Evolutionary conservation across 2,113 vertebrate genomes (phyloP).

Genomic region (Phalacrocorax brasilianus): DNA sequence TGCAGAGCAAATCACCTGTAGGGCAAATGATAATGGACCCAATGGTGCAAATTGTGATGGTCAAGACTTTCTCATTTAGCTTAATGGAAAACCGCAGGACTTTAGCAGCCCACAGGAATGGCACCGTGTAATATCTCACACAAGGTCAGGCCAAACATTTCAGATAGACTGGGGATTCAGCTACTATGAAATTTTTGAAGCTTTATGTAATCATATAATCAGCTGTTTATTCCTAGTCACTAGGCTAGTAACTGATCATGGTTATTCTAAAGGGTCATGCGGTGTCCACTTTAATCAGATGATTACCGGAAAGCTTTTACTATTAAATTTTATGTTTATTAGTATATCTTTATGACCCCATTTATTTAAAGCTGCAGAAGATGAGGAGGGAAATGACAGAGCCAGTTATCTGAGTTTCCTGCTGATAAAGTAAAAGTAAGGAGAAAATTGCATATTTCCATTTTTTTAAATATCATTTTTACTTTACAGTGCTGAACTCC

Average conservation of each 20-base stretch:
- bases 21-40: slow-evolving; percentile 31
- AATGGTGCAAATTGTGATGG: slow-evolving; percentile 21
- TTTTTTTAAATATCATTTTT: neutral
- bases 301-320: neutral
- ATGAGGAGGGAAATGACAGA: neutral
- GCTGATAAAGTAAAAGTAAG: neutral
- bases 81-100: slow-evolving; percentile 44
- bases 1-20: slow-evolving; percentile 19
- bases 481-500: neutral
- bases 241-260: neutral
- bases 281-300: neutral
- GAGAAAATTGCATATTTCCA: neutral
- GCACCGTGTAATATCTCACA: neutral
- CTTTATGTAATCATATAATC: neutral
- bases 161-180: neutral
- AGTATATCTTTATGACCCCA: neutral
- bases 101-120: neutral
- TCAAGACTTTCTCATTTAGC: slow-evolving; percentile 37
- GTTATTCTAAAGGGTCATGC: neutral
- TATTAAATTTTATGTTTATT: neutral
- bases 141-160: slow-evolving; percentile 36
- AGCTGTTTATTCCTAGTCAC: neutral
- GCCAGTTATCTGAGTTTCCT: neutral
- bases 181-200: neutral
- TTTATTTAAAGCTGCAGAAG: neutral